Conservation (phyloP, 1,140 invertebrate genomes). For the Bombus impatiens region DNA sequence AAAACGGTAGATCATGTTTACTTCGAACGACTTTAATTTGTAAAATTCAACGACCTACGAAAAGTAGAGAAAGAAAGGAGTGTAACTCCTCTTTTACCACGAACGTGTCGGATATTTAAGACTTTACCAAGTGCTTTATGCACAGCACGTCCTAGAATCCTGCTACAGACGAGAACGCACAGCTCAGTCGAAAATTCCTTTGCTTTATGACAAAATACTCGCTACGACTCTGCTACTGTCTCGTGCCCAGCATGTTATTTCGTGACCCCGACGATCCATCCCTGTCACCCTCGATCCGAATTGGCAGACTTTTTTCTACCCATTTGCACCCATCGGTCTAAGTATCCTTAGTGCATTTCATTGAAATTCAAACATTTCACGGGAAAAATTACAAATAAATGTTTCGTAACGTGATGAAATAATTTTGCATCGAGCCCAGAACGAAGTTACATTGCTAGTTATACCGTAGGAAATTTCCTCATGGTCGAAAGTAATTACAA, state of each 20-base stretch:
- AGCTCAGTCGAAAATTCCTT: constrained; percentile 49
- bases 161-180: not conserved
- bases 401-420: not conserved
- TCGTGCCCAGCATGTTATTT: constrained; percentile 24
- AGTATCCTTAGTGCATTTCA: not conserved
- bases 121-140: constrained; percentile 36
- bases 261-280: not conserved
- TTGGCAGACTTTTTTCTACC: not conserved
- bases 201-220: constrained; percentile 51
- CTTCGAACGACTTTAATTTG: not conserved
- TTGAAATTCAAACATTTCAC: not conserved
- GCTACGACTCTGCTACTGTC: constrained; percentile 30
- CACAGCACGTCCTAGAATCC: not conserved
- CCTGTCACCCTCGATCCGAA: not conserved
- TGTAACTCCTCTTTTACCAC: not conserved
- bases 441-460: not conserved
- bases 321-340: not conserved
- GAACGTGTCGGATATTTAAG: constrained; percentile 25
- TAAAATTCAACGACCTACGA: not conserved
- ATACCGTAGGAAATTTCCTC: not conserved
- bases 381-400: not conserved
- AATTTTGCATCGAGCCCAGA: not conserved
- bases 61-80: not conserved
- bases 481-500: not conserved
- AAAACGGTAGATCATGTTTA: not conserved